Conservation (phyloP, 2,888 invertebrate species). For the Drosophila falleni region DNA sequence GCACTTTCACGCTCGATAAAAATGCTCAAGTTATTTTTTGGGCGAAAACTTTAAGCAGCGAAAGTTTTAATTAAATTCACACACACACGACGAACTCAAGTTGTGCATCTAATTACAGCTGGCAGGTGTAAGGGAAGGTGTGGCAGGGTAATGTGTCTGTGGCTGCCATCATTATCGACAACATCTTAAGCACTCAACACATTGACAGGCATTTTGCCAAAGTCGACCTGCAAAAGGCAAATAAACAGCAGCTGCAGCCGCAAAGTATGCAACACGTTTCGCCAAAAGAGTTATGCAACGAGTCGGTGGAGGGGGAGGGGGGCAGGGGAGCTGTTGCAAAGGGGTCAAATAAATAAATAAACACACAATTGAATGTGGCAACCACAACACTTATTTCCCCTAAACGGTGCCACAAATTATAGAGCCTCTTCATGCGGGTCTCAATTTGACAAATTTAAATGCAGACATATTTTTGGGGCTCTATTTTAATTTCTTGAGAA, state of each 20-base stretch:
- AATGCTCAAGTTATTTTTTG: slow-evolving; percentile 48
- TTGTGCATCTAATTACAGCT: slow-evolving; percentile 73
- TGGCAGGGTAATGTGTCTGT: slow-evolving; percentile 68
- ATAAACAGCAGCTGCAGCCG: slow-evolving; percentile 69
- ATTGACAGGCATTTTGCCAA: slow-evolving; percentile 1
- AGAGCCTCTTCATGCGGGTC: slow-evolving; percentile 53
- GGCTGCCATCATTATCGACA: slow-evolving; percentile 75
- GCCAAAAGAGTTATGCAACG: slow-evolving; percentile 26
- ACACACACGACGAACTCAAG: slow-evolving; percentile 58
- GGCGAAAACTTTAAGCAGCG: slow-evolving; percentile 57
- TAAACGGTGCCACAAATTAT: background rate
- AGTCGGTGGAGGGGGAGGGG: background rate
- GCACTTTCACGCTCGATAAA: slow-evolving; percentile 56
- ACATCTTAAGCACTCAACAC: slow-evolving; percentile 32
- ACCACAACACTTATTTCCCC: background rate
- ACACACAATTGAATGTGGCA: slow-evolving; percentile 17
- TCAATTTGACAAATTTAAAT: slow-evolving; percentile 36
- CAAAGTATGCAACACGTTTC: slow-evolving; percentile 76
- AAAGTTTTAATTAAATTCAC: slow-evolving; percentile 81
- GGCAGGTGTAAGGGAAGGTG: slow-evolving; percentile 14
- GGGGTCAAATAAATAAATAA: slow-evolving; percentile 31
- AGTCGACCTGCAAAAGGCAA: slow-evolving; percentile 52
- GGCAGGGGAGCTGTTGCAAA: background rate
- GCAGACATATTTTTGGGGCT: slow-evolving; percentile 4
- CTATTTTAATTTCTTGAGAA: background rate